Evolutionary conservation across 2,888 invertebrate genomes (phyloP).

Genomic region (Caenorhabditis zanzibari): DNA sequence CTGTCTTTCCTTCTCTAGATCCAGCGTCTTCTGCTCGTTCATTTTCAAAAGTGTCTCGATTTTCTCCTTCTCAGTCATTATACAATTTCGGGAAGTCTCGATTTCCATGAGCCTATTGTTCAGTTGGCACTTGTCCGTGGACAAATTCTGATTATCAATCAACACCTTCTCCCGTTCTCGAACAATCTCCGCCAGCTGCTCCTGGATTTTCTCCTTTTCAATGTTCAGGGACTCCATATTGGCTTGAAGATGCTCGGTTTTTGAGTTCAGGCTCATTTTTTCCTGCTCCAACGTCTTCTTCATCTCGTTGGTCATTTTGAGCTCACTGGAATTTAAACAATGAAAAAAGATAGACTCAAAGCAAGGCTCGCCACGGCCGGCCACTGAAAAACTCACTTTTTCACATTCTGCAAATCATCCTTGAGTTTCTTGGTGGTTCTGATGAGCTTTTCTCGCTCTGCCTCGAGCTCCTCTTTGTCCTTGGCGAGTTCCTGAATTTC

Average conservation of each 20-base stretch:
- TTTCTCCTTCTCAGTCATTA: slow-evolving; percentile 84
- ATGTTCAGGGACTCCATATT: slow-evolving; percentile 83
- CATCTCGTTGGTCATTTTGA: slow-evolving; percentile 84
- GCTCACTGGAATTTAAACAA: slow-evolving; percentile 84
- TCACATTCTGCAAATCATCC: slow-evolving; percentile 83
- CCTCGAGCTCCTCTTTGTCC: slow-evolving; percentile 84
- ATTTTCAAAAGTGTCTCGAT: slow-evolving; percentile 84
- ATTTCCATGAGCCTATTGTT: slow-evolving; percentile 83
- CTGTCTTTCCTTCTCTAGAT: slow-evolving; percentile 84
- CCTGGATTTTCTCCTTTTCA: slow-evolving; percentile 84
- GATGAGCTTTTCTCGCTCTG: slow-evolving; percentile 84
- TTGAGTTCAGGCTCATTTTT: slow-evolving; percentile 79
- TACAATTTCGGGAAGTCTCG: slow-evolving; percentile 83
- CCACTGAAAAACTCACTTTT: slow-evolving; percentile 68
- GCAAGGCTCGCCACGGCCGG: no score
- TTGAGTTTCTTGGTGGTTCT: slow-evolving; percentile 84
- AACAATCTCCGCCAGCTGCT: slow-evolving; percentile 80
- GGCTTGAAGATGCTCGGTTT: slow-evolving; percentile 79
- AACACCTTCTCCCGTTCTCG: slow-evolving; percentile 83
- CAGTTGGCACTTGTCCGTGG: slow-evolving; percentile 83
- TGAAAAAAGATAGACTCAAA: no score
- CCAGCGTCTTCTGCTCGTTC: slow-evolving; percentile 83
- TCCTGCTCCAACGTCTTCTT: slow-evolving; percentile 84
- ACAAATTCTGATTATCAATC: slow-evolving; percentile 84
- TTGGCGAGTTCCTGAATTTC: slow-evolving; percentile 82